Conservation (phyloP, 2,888 invertebrate species). For the Escarpia spicata region DNA sequence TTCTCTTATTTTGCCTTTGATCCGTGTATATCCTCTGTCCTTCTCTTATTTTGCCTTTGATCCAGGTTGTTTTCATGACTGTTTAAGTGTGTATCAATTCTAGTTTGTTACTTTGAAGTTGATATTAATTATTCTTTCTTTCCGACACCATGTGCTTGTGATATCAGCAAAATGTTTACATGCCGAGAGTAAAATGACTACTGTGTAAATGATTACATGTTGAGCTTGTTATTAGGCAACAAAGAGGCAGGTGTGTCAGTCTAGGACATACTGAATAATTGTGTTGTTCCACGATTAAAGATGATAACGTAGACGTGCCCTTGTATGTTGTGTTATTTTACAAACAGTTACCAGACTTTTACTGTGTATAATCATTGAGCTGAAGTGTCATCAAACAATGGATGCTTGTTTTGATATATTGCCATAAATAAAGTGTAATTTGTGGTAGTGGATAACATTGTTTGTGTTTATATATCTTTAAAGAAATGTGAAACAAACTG, state of each 20-base stretch:
- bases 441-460: neutral
- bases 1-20: too few relatives aligned
- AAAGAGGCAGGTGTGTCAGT: neutral
- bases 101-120: neutral
- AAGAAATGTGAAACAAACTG: neutral
- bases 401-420: neutral
- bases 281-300: neutral
- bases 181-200: neutral
- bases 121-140: neutral
- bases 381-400: neutral
- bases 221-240: neutral
- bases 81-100: neutral
- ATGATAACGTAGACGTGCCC: neutral
- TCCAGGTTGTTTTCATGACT: neutral
- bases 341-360: neutral
- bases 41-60: neutral
- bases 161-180: neutral
- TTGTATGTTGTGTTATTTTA: neutral
- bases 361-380: neutral
- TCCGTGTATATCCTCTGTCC: too few relatives aligned
- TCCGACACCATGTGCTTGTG: neutral
- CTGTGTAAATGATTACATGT: neutral
- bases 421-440: neutral
- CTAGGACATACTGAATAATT: neutral
- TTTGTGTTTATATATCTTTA: neutral